phyloP scores from a whole-genome alignment of 1,140 invertebrate species.

The Agraylea sexmaculata region DNA sequence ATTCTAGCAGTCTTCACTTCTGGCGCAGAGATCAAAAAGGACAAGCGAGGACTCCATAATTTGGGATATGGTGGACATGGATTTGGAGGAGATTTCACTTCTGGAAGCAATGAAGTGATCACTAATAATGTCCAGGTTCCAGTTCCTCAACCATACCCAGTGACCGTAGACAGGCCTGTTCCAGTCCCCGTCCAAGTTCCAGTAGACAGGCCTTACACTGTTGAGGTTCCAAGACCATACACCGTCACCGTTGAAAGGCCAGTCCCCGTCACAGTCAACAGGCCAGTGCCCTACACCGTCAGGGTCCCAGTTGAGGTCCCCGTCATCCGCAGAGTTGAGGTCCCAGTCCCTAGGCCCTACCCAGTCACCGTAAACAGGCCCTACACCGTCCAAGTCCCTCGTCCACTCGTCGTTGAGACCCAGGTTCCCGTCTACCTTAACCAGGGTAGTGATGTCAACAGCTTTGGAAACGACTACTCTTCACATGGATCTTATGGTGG shows the following conservation, averaged over 20 bases:
- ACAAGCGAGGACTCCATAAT: conserved; percentile 19
- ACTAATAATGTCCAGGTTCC: conserved; percentile 18
- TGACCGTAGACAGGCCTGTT: conserved; percentile 15
- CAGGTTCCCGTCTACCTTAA: conserved; percentile 22
- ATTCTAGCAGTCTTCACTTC: conserved; percentile 12
- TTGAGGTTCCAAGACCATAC: conserved; percentile 23
- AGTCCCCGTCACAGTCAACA: conserved; percentile 23
- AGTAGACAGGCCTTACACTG: conserved; percentile 18
- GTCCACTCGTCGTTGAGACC: conserved; percentile 20
- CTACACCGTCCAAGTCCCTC: conserved; percentile 28
- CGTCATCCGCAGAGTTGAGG: conserved; percentile 29
- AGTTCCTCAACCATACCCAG: conserved; percentile 20
- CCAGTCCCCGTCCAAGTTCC: conserved; percentile 17
- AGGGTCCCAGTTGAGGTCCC: conserved; percentile 27
- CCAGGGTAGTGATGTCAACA: conserved; percentile 7
- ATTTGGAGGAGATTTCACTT: conserved; percentile 4
- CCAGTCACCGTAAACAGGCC: conserved; percentile 28
- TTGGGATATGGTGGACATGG: conserved; percentile 15
- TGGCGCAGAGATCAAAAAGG: conserved; percentile 15
- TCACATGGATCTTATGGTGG: conserved; percentile 5
- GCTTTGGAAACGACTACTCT: conserved; percentile 1
- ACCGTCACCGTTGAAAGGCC: conserved; percentile 26
- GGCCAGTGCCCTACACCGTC: conserved; percentile 23
- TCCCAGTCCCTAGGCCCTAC: conserved; percentile 27
- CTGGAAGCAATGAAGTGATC: conserved; percentile 14